Evolutionary conservation across 2,888 invertebrate genomes (phyloP).

Genomic region (Cecidostiba fungosa): DNA sequence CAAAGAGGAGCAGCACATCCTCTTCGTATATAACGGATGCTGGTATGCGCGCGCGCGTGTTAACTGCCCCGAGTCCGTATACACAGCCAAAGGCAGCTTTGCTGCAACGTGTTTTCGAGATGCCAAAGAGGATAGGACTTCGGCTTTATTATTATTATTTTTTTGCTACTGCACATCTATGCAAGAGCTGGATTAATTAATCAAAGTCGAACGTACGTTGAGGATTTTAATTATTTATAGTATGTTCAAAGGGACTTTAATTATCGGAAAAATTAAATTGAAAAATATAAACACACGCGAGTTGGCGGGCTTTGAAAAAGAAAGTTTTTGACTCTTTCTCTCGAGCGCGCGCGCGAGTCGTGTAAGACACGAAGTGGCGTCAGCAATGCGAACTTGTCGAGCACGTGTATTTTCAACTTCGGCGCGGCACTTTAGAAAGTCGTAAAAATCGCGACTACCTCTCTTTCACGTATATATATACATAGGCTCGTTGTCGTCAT

Average conservation of each 20-base stretch:
- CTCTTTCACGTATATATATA: slow-evolving; percentile 24
- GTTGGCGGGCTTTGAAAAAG: not conserved
- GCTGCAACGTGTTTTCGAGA: not conserved
- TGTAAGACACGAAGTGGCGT: not conserved
- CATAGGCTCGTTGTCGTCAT: slow-evolving; percentile 34
- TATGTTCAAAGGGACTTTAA: not conserved
- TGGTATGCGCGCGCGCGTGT: not conserved
- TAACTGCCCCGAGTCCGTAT: not conserved
- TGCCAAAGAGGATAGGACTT: not conserved
- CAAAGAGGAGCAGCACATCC: not conserved
- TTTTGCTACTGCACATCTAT: not conserved
- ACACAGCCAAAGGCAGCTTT: not conserved
- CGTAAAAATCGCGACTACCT: slow-evolving; percentile 67
- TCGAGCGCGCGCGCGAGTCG: too few species aligned
- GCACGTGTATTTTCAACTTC: slow-evolving; percentile 16
- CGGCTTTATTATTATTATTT: not conserved
- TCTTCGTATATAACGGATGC: not conserved
- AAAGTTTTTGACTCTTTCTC: not conserved
- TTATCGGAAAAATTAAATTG: not conserved
- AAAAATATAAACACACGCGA: not conserved
- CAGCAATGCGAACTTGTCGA: not conserved
- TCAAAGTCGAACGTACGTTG: too few species aligned
- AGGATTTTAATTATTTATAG: not conserved
- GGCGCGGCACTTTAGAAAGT: slow-evolving; percentile 56
- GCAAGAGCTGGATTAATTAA: too few species aligned